Evolutionary conservation across 1,140 invertebrate species (phyloP).

Genomic region (Berghia stephanieae): DNA sequence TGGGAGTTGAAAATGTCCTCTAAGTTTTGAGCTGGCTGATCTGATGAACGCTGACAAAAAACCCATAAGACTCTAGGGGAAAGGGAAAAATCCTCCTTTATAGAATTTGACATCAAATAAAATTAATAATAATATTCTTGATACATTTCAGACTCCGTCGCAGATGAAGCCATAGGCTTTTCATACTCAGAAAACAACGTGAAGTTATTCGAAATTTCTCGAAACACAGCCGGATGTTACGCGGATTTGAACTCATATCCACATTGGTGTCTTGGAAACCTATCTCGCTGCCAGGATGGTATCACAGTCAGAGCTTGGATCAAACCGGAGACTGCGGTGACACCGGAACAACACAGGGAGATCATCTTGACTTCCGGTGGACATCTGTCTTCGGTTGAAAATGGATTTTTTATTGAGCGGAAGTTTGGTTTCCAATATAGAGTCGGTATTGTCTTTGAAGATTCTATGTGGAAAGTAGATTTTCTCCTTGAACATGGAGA

Average conservation of each 20-base stretch:
- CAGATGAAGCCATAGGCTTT: no score
- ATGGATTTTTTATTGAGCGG: slow-evolving; percentile 51
- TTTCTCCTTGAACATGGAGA: slow-evolving; percentile 37
- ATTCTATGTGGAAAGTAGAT: slow-evolving; percentile 38
- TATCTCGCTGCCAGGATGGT: slow-evolving; percentile 47
- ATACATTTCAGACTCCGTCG: neutral
- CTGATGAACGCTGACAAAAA: no score
- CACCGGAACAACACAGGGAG: slow-evolving; percentile 9
- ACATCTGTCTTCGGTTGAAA: no score
- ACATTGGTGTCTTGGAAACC: slow-evolving; percentile 54
- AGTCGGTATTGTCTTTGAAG: slow-evolving; percentile 43
- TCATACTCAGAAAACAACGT: slow-evolving; percentile 35
- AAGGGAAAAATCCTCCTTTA: neutral
- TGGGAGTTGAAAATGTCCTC: no score
- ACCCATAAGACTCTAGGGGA: neutral
- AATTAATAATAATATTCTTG: neutral
- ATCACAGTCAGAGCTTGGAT: slow-evolving; percentile 48
- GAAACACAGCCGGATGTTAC: slow-evolving; percentile 36
- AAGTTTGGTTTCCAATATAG: slow-evolving; percentile 51
- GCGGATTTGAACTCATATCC: slow-evolving; percentile 40
- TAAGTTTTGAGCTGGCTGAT: no score
- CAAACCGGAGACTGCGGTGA: slow-evolving; percentile 31
- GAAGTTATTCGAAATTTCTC: slow-evolving; percentile 25
- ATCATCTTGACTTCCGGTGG: slow-evolving; percentile 54
- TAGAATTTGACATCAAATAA: neutral